Percentiles rank a stretch among this genome's conserved stretches.
Evolutionary conservation across 1,140 invertebrate species (phyloP).

Genomic region (Liolophura sinensis): DNA sequence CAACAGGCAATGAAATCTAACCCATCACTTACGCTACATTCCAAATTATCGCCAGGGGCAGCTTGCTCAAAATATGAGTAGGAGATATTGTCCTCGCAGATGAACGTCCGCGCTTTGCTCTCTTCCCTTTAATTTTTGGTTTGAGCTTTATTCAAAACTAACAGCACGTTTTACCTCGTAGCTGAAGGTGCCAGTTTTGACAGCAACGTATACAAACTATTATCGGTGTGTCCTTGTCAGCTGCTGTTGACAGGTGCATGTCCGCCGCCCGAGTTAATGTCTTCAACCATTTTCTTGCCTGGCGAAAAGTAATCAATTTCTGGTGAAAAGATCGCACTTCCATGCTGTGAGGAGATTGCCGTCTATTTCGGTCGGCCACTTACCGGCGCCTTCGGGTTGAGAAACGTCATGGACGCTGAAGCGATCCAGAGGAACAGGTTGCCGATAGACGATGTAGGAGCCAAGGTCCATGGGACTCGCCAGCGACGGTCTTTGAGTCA

Average conservation of each 20-base stretch:
- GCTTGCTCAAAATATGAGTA: no score
- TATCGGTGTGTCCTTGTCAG: neutral
- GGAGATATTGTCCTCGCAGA: no score
- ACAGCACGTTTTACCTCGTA: no score
- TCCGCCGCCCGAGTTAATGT: neutral
- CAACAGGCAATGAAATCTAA: no score
- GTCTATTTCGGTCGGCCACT: neutral
- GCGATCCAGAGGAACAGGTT: conserved; percentile 70
- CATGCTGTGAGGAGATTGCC: neutral
- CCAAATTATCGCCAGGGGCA: no score
- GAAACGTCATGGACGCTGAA: conserved; percentile 71
- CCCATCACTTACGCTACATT: no score
- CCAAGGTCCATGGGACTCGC: conserved; percentile 26
- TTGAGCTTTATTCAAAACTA: no score
- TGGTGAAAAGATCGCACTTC: neutral
- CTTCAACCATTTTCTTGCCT: no score
- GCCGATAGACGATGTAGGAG: conserved; percentile 69
- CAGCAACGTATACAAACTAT: no score
- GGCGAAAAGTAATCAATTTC: neutral
- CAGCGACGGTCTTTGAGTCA: conserved; percentile 11
- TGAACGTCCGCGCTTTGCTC: no score
- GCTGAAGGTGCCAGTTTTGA: no score
- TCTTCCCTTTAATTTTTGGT: no score
- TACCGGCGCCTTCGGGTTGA: conserved; percentile 54
- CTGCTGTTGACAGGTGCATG: neutral